Percentiles rank a stretch among this genome's conserved stretches.
phyloP scores from a whole-genome alignment of 35 echinoderm and acorn worm species.

The Lytechinus variegatus region DNA sequence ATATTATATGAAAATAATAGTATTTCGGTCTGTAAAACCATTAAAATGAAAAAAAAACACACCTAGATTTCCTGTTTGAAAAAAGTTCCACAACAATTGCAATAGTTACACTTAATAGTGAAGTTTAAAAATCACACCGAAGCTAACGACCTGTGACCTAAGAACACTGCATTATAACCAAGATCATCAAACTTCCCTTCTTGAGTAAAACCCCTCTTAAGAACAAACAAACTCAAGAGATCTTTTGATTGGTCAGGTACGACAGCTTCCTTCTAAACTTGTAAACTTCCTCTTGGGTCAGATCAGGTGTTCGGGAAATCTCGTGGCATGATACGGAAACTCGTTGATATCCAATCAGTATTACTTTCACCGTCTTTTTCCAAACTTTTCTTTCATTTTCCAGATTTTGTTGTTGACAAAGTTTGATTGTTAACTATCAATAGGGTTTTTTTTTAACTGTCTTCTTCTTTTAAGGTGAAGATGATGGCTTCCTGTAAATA shows the following conservation, averaged over 20 bases:
- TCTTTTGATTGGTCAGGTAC: slow-evolving; percentile 18
- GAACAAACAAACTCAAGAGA: not conserved
- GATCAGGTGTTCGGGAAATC: not conserved
- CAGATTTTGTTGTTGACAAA: not conserved
- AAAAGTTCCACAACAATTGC: not conserved
- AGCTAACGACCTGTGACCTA: not conserved
- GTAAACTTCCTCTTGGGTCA: not conserved
- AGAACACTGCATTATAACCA: not conserved
- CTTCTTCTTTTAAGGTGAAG: not conserved
- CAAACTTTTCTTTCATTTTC: not conserved
- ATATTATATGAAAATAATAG: no score
- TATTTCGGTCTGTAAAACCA: no score
- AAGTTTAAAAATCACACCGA: not conserved
- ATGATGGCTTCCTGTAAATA: not conserved
- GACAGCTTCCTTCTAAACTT: not conserved
- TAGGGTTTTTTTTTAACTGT: not conserved
- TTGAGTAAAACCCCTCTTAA: not conserved
- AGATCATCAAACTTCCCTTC: not conserved
- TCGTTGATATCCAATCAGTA: slow-evolving; percentile 1
- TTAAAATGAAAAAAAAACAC: no score
- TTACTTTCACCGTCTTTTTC: not conserved
- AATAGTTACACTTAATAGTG: not conserved
- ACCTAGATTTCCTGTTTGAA: no score
- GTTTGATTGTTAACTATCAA: not conserved
- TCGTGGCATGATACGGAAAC: slow-evolving; percentile 16